Conservation (phyloP, 1,140 invertebrate species). For the Antheraea mylitta region DNA sequence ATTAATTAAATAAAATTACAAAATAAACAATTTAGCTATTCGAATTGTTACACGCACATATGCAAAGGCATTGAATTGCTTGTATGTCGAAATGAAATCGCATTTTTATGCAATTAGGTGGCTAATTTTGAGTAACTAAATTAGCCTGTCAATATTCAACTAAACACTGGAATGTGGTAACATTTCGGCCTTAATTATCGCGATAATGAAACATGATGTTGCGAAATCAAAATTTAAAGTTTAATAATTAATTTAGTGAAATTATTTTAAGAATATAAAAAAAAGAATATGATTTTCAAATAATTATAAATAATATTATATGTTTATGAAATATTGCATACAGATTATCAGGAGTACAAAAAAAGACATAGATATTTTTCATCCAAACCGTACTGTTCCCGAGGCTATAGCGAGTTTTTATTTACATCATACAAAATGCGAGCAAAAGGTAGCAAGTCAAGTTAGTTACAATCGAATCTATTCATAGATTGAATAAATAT, state of each 20-base stretch:
- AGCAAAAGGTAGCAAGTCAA: too few species aligned
- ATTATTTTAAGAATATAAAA: not conserved
- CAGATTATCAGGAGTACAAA: too few species aligned
- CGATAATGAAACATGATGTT: not conserved
- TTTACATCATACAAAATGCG: too few species aligned
- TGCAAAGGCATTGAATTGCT: not conserved
- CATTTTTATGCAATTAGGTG: not conserved
- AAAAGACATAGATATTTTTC: too few species aligned
- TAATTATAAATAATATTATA: too few species aligned
- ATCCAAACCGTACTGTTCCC: too few species aligned
- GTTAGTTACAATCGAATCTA: too few species aligned
- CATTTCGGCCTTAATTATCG: not conserved
- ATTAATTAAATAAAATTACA: too few species aligned
- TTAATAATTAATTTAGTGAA: not conserved
- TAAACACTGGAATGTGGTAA: not conserved
- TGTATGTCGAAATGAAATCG: not conserved
- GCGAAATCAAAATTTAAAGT: not conserved
- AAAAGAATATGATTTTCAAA: not conserved
- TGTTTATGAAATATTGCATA: too few species aligned
- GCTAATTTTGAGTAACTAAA: slow-evolving; percentile 4
- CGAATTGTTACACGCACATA: not conserved
- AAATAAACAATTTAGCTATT: not conserved
- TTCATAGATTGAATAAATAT: too few species aligned
- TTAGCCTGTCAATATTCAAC: not conserved
- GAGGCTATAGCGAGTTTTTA: too few species aligned